Evolutionary conservation across 2,113 vertebrate species (phyloP).

Genomic region (Gadus chalcogrammus): DNA sequence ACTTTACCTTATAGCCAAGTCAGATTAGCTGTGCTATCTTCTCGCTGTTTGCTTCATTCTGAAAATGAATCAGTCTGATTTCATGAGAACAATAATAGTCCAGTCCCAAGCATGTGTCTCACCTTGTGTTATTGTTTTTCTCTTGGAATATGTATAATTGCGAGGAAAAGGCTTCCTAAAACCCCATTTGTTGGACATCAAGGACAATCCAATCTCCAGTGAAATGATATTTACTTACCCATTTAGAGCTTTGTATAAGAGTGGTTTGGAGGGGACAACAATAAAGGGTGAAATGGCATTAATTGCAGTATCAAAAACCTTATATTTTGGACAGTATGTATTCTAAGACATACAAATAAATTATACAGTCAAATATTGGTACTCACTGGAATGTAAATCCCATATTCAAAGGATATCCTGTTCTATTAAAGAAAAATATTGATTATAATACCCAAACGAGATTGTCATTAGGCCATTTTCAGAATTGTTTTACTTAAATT

Average conservation of each 20-base stretch:
- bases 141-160: neutral
- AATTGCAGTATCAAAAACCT: neutral
- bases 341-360: neutral
- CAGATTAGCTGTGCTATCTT: neutral
- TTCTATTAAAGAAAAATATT: slow-evolving; percentile 30
- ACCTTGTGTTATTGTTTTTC: too few species aligned
- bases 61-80: neutral
- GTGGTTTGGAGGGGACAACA: neutral
- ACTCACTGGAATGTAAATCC: slow-evolving; percentile 46
- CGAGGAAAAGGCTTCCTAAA: too few species aligned
- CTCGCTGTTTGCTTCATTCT: neutral
- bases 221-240: slow-evolving; percentile 8
- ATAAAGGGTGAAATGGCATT: neutral
- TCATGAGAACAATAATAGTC: neutral
- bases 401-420: slow-evolving; percentile 46
- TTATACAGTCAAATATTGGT: neutral
- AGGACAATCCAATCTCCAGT: neutral
- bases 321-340: neutral
- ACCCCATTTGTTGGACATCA: too few species aligned
- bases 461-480: neutral
- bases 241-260: neutral
- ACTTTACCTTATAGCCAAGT: slow-evolving; percentile 4
- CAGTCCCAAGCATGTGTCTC: too few species aligned
- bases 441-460: neutral
- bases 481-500: slow-evolving; percentile 13